Evolutionary conservation across 2,113 vertebrate species (phyloP).

Genomic region (Dunckerocampus dactyliophorus): DNA sequence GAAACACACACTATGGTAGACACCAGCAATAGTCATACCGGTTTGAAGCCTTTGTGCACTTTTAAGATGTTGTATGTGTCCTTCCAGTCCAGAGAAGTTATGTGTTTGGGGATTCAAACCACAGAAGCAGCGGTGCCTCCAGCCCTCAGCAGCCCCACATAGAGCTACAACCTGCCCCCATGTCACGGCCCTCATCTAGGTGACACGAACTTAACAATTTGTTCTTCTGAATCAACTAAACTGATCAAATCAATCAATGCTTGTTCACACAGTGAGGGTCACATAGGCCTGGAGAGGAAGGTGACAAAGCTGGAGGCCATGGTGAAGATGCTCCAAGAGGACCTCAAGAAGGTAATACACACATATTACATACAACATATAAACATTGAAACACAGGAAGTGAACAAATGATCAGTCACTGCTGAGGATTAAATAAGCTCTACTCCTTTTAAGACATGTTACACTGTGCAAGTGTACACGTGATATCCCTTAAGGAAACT

Average conservation of each 20-base stretch:
- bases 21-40: neutral
- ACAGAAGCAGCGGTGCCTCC: conserved; percentile 82
- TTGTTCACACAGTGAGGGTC: conserved; percentile 78
- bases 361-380: neutral
- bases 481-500: too few relatives aligned
- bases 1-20: conserved; percentile 62
- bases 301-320: conserved; percentile 92
- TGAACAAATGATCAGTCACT: too few relatives aligned
- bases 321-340: conserved; percentile 95
- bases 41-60: neutral
- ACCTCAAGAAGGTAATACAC: conserved; percentile 87
- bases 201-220: conserved; percentile 40
- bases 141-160: conserved; percentile 79
- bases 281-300: conserved; percentile 89
- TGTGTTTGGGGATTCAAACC: conserved; percentile 89
- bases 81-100: conserved; percentile 88
- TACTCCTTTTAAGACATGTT: too few relatives aligned
- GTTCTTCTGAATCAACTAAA: neutral
- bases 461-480: too few relatives aligned
- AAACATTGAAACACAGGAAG: too few relatives aligned
- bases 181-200: conserved; percentile 85
- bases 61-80: neutral
- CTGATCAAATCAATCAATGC: neutral
- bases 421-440: too few relatives aligned
- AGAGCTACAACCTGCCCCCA: conserved; percentile 80